phyloP scores from a whole-genome alignment of 2,113 vertebrate species.

The Poecilia latipinna region DNA sequence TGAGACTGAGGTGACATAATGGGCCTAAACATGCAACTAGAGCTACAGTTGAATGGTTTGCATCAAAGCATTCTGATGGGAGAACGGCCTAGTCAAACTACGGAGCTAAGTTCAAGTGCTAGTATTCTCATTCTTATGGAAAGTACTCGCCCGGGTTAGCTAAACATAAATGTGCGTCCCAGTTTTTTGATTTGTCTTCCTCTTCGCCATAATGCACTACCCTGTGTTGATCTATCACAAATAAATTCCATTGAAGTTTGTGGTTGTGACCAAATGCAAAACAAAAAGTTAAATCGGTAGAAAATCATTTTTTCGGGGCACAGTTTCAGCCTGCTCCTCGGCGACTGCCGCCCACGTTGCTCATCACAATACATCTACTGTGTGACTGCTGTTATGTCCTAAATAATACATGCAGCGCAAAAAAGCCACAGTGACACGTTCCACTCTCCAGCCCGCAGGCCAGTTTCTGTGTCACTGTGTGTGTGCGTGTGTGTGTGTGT shows the following conservation, averaged over 20 bases:
- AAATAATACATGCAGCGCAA: conserved; percentile 60
- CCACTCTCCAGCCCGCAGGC: conserved; percentile 44
- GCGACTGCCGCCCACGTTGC: conserved; percentile 29
- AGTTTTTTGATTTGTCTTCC: not conserved
- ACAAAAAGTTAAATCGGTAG: not conserved
- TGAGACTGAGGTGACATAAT: not conserved
- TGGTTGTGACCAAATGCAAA: not conserved
- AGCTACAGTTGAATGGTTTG: not conserved
- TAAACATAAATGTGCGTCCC: not conserved
- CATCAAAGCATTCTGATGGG: not conserved
- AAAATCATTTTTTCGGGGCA: not conserved
- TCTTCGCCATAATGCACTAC: not conserved
- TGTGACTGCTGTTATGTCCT: conserved; percentile 54
- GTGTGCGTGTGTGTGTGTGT: conserved; percentile 7
- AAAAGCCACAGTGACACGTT: conserved; percentile 31
- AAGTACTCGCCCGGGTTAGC: not conserved
- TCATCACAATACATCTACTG: conserved; percentile 52
- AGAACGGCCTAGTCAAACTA: not conserved
- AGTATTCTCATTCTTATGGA: not conserved
- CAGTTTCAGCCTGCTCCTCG: conserved; percentile 28
- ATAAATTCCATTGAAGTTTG: not conserved
- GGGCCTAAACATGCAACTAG: not conserved
- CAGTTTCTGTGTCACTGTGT: conserved; percentile 31
- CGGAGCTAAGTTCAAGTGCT: too few relatives aligned
- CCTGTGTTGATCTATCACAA: not conserved